These are phyloP conservation scores for Dysmachus trigonus DNA, from an alignment of 2,888 invertebrate species.

Conservation along the genomic window DNA sequence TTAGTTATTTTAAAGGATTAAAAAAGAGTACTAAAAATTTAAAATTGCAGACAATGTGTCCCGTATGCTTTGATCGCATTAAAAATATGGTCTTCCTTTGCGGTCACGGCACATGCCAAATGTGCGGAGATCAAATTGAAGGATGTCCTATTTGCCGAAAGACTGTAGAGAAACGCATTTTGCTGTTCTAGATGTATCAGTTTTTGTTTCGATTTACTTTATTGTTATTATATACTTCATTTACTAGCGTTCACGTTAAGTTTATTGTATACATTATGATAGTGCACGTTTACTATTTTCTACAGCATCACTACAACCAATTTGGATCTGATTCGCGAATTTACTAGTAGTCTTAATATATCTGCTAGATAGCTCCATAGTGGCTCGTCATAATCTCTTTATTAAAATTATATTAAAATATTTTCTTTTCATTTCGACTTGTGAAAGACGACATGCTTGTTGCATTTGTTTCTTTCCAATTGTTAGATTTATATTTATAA, in stretches of 20 bases:
- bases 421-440: background rate
- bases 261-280: slow-evolving; percentile 1
- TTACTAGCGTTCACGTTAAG: slow-evolving; percentile 14
- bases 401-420: background rate
- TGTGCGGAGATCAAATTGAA: slow-evolving; percentile 97
- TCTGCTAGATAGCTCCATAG: background rate
- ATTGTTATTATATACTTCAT: background rate
- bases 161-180: slow-evolving; percentile 93
- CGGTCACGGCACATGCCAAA: slow-evolving; percentile 97
- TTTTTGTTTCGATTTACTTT: background rate
- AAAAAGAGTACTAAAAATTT: background rate
- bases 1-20: background rate
- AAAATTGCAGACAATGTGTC: slow-evolving; percentile 90
- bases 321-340: background rate
- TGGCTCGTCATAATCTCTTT: background rate
- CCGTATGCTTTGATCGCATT: slow-evolving; percentile 95
- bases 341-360: background rate
- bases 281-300: background rate
- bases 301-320: background rate
- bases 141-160: slow-evolving; percentile 98
- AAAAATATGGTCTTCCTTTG: slow-evolving; percentile 99
- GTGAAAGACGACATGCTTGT: background rate
- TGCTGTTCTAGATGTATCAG: slow-evolving; percentile 75
- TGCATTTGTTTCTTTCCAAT: background rate
- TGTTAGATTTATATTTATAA: background rate